phyloP scores from a whole-genome alignment of 92 coral and sea anemone species.

The Desmophyllum pertusum region DNA sequence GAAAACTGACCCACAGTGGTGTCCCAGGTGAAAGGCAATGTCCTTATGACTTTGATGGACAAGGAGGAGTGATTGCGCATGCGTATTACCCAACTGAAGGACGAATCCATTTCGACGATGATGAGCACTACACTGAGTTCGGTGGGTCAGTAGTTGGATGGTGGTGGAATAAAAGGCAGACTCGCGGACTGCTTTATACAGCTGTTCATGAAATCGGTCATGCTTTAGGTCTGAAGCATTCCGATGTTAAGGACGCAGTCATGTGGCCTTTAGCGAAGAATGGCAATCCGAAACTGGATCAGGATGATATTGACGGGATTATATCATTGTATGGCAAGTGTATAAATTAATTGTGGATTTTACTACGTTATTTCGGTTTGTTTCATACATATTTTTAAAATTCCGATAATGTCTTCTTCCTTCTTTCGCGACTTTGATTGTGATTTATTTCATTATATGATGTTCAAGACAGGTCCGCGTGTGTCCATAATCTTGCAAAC shows the following conservation, averaged over 20 bases:
- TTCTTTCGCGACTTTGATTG: too few relatives aligned
- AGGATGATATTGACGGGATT: slow-evolving; percentile 78
- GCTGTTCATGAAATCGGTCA: slow-evolving; percentile 90
- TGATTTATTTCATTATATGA: too few relatives aligned
- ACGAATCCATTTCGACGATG: slow-evolving; percentile 81
- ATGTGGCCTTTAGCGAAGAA: slow-evolving; percentile 75
- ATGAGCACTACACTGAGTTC: slow-evolving; percentile 66
- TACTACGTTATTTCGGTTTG: background rate
- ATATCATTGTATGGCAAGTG: slow-evolving; percentile 63
- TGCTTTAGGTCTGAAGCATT: slow-evolving; percentile 76
- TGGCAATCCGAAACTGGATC: slow-evolving; percentile 47
- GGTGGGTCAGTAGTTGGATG: background rate
- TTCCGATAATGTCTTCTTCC: too few relatives aligned
- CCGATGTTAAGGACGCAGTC: slow-evolving; percentile 56
- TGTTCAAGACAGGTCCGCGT: too few relatives aligned
- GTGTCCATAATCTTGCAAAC: too few relatives aligned
- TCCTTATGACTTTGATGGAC: slow-evolving; percentile 66
- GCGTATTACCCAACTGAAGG: slow-evolving; percentile 57
- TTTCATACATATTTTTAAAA: too few relatives aligned
- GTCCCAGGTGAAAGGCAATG: slow-evolving; percentile 55
- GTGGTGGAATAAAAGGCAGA: slow-evolving; percentile 21
- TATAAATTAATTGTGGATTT: background rate
- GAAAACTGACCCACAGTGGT: slow-evolving; percentile 33
- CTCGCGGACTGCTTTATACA: slow-evolving; percentile 59
- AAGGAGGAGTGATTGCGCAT: slow-evolving; percentile 72